Percentiles rank a stretch among this genome's conserved stretches.
Evolutionary conservation across 2,888 invertebrate genomes (phyloP).

Genomic region (Carcina quercana): DNA sequence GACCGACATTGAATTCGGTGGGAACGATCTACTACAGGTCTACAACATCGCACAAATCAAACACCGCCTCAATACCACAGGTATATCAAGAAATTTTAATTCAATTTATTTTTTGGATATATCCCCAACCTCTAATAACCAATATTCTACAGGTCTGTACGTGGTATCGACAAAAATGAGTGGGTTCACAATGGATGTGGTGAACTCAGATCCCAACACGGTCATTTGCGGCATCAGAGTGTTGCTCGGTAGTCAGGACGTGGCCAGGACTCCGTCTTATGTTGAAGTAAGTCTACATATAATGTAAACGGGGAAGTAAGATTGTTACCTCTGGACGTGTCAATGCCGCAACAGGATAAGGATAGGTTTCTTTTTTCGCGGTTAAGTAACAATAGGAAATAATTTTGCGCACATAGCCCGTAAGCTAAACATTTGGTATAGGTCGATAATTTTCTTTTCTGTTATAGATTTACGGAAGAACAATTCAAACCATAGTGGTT

Average conservation of each 20-base stretch:
- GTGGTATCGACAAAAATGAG: constrained; percentile 93
- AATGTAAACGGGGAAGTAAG: neutral
- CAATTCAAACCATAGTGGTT: constrained; percentile 80
- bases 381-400: neutral
- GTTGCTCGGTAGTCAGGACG: constrained; percentile 88
- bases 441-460: constrained; percentile 8
- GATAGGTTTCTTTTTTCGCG: neutral
- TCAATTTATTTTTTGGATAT: constrained; percentile 3
- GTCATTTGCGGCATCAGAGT: constrained; percentile 94
- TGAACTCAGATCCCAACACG: constrained; percentile 89
- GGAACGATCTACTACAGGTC: constrained; percentile 94
- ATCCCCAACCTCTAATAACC: constrained; percentile 4
- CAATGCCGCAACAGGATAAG: neutral
- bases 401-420: too few relatives aligned
- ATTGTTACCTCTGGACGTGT: neutral
- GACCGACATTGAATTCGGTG: constrained; percentile 96
- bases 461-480: constrained; percentile 79
- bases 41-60: constrained; percentile 96
- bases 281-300: constrained; percentile 72
- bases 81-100: too few relatives aligned
- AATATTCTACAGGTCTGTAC: constrained; percentile 85
- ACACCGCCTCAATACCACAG: constrained; percentile 86
- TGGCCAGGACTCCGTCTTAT: constrained; percentile 83
- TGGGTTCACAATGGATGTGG: constrained; percentile 92
- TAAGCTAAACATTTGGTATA: too few relatives aligned